Conservation (phyloP, 2,888 invertebrate genomes). For the Achlya flavicornis region DNA sequence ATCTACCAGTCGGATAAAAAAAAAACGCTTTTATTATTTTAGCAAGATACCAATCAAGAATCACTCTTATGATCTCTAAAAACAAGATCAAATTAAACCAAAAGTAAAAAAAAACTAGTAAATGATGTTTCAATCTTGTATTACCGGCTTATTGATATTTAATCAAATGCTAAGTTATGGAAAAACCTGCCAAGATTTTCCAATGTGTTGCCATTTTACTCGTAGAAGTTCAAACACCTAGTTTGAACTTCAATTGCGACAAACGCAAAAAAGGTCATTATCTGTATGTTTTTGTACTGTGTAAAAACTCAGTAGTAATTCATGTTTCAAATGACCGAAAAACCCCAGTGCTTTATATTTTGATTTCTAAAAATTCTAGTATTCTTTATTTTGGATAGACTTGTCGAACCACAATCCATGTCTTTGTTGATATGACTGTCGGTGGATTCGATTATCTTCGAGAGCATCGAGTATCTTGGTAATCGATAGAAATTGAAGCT, state of each 20-base stretch:
- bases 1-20: no score
- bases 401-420: neutral
- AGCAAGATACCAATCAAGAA: no score
- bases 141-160: neutral
- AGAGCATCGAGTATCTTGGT: no score
- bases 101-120: no score
- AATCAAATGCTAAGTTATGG: neutral
- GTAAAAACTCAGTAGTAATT: neutral
- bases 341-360: neutral
- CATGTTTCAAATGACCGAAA: neutral
- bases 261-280: constrained; percentile 9
- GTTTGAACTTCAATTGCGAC: constrained; percentile 11
- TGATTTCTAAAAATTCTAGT: neutral
- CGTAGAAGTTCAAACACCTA: no score
- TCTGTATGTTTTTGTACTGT: constrained; percentile 9
- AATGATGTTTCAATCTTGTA: neutral
- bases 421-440: neutral
- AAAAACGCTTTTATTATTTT: no score
- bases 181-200: neutral
- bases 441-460: no score
- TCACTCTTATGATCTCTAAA: no score
- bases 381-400: no score
- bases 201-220: neutral
- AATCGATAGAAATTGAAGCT: no score
- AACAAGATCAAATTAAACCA: no score